A percentile compares a stretch with the other conserved stretches of the same genome.
phyloP scores from a whole-genome alignment of 2,797 vertebrate species.

The Eulemur rubriventer region DNA sequence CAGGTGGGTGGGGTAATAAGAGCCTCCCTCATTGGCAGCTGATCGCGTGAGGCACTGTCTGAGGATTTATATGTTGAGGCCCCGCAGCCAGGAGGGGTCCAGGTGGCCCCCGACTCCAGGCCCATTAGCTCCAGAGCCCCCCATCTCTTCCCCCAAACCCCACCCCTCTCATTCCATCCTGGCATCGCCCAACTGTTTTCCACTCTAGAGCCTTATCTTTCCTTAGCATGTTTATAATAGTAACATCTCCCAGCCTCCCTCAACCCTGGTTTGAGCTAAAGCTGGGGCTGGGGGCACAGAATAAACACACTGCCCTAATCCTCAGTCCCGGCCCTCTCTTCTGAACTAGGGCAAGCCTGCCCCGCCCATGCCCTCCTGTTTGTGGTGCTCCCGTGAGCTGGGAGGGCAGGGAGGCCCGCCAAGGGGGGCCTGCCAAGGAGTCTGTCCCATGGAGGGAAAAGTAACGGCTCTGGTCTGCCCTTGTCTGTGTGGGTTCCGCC shows the following conservation, averaged over 20 bases:
- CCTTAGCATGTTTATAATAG: neutral
- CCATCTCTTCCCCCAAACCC: too few species aligned
- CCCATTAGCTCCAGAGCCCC: neutral
- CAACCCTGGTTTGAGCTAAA: neutral
- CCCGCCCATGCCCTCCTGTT: neutral
- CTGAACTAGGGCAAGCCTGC: neutral
- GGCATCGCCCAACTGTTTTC: fast-evolving
- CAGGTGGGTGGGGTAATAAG: neutral
- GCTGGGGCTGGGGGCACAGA: neutral
- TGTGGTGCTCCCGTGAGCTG: neutral
- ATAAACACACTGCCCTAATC: neutral
- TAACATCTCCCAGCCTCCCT: neutral
- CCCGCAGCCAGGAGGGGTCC: neutral
- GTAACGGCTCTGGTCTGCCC: too few species aligned
- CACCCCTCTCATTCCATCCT: neutral
- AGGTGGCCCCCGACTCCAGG: neutral
- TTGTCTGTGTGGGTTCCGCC: neutral
- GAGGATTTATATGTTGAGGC: neutral
- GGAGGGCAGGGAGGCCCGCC: neutral
- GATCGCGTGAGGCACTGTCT: fast-evolving
- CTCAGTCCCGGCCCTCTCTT: neutral
- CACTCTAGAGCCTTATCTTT: neutral
- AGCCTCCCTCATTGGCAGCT: neutral
- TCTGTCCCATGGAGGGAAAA: neutral
- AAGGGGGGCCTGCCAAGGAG: neutral